These are phyloP conservation scores for Panthera tigris DNA, from an alignment of 2,113 vertebrate species.

Conservation along the genomic window DNA sequence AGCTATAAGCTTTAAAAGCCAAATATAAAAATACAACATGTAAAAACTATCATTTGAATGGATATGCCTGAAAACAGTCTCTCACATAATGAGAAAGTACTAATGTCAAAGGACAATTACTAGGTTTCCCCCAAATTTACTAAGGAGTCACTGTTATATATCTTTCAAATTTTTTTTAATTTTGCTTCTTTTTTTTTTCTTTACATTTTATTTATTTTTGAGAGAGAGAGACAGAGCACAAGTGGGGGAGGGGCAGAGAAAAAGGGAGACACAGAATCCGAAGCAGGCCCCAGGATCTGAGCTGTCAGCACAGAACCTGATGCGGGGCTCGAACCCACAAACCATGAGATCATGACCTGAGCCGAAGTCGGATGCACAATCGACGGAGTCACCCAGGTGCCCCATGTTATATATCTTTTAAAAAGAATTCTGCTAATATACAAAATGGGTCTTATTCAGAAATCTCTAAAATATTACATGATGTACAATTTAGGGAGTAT, in stretches of 20 bases:
- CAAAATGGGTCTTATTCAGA: background rate
- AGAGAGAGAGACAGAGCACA: too few species aligned
- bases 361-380: too few species aligned
- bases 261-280: too few species aligned
- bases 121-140: background rate
- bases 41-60: background rate
- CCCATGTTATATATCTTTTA: background rate
- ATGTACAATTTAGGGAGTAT: background rate
- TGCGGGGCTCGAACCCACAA: too few species aligned
- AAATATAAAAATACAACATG: background rate
- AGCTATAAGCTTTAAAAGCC: background rate
- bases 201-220: too few species aligned
- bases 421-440: background rate
- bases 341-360: too few species aligned
- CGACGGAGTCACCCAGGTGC: too few species aligned
- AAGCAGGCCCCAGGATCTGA: too few species aligned
- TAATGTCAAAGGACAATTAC: slow-evolving; percentile 7
- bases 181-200: too few species aligned
- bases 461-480: background rate
- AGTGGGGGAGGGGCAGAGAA: too few species aligned
- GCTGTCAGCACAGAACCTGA: too few species aligned
- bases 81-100: background rate
- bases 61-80: background rate
- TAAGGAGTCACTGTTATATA: background rate
- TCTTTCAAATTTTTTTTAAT: background rate